Conservation (phyloP, 2,888 invertebrate genomes). For the Ennomos erosarius region DNA sequence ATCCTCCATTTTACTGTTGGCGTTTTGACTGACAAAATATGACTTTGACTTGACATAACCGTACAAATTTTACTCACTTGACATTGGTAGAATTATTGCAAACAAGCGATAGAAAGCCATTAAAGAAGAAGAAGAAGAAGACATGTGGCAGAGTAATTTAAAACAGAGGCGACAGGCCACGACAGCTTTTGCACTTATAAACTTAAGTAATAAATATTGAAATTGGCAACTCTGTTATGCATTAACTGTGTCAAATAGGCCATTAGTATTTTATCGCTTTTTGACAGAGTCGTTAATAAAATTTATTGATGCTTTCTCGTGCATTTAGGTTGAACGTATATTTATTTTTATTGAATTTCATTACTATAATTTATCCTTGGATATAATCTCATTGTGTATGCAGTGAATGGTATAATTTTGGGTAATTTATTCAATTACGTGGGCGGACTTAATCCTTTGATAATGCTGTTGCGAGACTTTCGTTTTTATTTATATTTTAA, state of each 20-base stretch:
- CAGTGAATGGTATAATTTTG: slow-evolving; percentile 36
- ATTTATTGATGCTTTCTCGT: slow-evolving; percentile 37
- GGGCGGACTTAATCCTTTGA: slow-evolving; percentile 40
- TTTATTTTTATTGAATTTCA: slow-evolving; percentile 32
- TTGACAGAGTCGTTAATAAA: slow-evolving; percentile 38
- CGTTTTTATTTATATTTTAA: slow-evolving; percentile 5
- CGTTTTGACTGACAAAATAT: too few species aligned
- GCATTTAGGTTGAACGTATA: slow-evolving; percentile 28
- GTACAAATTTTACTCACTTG: too few species aligned
- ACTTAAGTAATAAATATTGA: slow-evolving; percentile 31
- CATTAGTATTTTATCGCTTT: slow-evolving; percentile 41
- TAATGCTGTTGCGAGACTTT: slow-evolving; percentile 25
- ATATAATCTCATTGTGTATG: slow-evolving; percentile 29
- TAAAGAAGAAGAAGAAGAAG: too few species aligned
- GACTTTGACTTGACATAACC: too few species aligned
- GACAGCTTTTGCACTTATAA: slow-evolving; percentile 40
- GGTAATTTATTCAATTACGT: slow-evolving; percentile 40
- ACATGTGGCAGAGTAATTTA: slow-evolving; percentile 61
- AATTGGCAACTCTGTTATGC: slow-evolving; percentile 38
- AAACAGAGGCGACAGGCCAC: slow-evolving; percentile 43
- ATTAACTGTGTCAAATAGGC: slow-evolving; percentile 42
- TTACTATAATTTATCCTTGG: slow-evolving; percentile 30
- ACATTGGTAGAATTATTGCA: too few species aligned
- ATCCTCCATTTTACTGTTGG: too few species aligned
- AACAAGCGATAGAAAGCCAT: too few species aligned